Percentiles rank a stretch among this genome's conserved stretches.
Evolutionary conservation across 2,797 vertebrate species (phyloP).

Genomic region (Enteromius afrohamiltoni): DNA sequence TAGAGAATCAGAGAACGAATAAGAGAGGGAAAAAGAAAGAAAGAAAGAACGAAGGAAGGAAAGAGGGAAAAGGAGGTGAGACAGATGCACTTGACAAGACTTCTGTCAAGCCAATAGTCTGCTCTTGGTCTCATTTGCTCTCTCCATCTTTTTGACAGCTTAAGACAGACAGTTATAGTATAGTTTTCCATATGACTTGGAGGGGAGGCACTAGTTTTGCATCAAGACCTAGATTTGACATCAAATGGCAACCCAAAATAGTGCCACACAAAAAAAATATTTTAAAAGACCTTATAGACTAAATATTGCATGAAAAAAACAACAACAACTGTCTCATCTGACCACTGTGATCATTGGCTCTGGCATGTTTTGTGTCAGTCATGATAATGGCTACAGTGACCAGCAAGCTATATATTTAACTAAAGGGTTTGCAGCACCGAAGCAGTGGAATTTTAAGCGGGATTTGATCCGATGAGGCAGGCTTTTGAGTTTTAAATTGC

Average conservation of each 20-base stretch:
- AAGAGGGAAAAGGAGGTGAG: constrained; percentile 76
- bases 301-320: background rate
- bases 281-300: background rate
- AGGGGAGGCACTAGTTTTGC: background rate
- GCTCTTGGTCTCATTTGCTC: constrained; percentile 67
- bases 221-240: background rate
- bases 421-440: background rate
- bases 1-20: constrained; percentile 34
- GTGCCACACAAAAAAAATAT: background rate
- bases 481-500: constrained; percentile 52
- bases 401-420: constrained; percentile 14
- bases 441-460: constrained; percentile 31
- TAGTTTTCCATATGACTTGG: background rate
- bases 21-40: constrained; percentile 1
- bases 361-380: constrained; percentile 31
- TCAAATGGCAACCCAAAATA: background rate
- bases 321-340: background rate
- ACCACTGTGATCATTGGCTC: constrained; percentile 28
- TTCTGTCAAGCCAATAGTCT: constrained; percentile 77
- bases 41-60: background rate
- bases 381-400: constrained; percentile 27
- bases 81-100: constrained; percentile 87
- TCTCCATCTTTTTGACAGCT: constrained; percentile 45
- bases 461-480: constrained; percentile 46
- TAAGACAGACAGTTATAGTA: constrained; percentile 41